A percentile compares a stretch with the other conserved stretches of the same genome.
Conservation (phyloP, 2,113 vertebrate genomes). For the Himantopus leucocephalus region DNA sequence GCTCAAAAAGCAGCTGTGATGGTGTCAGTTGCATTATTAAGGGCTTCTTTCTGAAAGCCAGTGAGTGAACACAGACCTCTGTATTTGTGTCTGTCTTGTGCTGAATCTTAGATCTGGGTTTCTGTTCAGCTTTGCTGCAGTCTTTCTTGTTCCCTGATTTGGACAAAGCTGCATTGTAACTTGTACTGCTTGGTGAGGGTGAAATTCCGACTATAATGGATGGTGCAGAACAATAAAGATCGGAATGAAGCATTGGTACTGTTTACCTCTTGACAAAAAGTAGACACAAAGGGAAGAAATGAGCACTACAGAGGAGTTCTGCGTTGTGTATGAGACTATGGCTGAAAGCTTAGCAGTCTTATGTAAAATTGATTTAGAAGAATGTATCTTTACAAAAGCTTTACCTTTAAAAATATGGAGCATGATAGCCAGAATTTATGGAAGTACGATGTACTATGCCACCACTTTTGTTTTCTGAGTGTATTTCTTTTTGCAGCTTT, state of each 20-base stretch:
- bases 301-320: neutral
- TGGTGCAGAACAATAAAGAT: neutral
- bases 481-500: neutral
- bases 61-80: neutral
- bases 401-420: neutral
- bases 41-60: neutral
- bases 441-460: neutral
- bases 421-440: neutral
- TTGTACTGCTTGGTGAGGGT: neutral
- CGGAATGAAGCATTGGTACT: neutral
- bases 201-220: neutral
- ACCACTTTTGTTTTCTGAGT: neutral
- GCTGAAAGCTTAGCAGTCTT: neutral
- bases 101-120: neutral
- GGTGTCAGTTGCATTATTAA: neutral
- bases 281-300: neutral
- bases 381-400: neutral
- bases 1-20: neutral
- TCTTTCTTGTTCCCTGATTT: neutral
- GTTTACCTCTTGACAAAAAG: neutral
- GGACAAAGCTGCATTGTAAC: neutral
- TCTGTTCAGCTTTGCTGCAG: neutral
- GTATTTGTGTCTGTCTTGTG: neutral
- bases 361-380: neutral
- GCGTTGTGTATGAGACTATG: neutral